Percentiles rank a stretch among this genome's conserved stretches.
These are phyloP conservation scores for Hesperia comma DNA, from an alignment of 2,888 invertebrate genomes.

Conservation along the genomic window DNA sequence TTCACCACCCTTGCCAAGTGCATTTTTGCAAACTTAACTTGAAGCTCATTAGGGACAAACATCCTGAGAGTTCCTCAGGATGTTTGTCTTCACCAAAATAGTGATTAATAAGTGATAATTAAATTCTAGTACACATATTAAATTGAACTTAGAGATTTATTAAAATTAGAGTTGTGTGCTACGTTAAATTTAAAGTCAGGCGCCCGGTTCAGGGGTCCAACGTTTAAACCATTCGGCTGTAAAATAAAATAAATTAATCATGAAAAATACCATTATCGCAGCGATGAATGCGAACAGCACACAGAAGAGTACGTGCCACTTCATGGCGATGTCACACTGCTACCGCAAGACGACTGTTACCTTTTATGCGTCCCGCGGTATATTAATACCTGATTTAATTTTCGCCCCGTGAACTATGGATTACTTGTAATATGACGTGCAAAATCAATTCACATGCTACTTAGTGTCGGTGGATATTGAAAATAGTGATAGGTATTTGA, in stretches of 20 bases:
- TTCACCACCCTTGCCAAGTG: too few relatives aligned
- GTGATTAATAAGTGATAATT: too few relatives aligned
- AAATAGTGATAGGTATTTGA: background rate
- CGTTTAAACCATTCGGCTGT: too few relatives aligned
- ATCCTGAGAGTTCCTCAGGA: too few relatives aligned
- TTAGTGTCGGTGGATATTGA: conserved; percentile 5
- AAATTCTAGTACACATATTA: too few relatives aligned
- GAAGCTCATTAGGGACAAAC: too few relatives aligned
- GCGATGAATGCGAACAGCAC: conserved; percentile 53
- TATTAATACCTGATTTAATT: conserved; percentile 42
- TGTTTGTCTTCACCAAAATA: too few relatives aligned
- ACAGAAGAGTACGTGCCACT: conserved; percentile 57
- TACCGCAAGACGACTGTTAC: background rate
- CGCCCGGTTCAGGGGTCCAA: too few relatives aligned
- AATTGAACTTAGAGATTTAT: too few relatives aligned
- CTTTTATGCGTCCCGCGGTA: conserved; percentile 42
- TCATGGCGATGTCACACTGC: conserved; percentile 50
- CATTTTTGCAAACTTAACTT: too few relatives aligned
- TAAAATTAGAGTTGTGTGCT: too few relatives aligned
- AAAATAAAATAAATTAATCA: background rate
- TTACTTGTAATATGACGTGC: conserved; percentile 24
- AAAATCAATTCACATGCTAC: conserved; percentile 1
- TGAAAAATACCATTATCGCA: conserved; percentile 54
- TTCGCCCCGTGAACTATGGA: conserved; percentile 42
- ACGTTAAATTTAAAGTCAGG: too few relatives aligned